Evolutionary conservation across 1,140 invertebrate genomes (phyloP).

Genomic region (Ruditapes philippinarum): DNA sequence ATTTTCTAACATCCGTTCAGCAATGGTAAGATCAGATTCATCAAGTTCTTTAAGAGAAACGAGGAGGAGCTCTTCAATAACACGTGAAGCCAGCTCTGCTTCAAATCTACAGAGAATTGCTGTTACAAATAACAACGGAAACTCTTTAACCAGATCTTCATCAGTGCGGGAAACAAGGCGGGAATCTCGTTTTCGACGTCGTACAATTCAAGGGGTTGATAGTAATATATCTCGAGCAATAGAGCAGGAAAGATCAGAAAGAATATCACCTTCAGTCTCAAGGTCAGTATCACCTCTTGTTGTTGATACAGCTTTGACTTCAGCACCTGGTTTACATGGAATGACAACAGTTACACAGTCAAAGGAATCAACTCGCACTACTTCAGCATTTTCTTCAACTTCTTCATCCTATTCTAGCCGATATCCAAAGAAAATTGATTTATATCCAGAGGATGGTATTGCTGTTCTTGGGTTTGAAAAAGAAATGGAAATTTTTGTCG

Average conservation of each 20-base stretch:
- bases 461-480: constrained; percentile 48
- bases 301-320: background rate
- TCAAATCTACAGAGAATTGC: constrained; percentile 39
- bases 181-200: constrained; percentile 32
- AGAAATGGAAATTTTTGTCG: constrained; percentile 47
- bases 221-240: constrained; percentile 32
- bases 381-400: background rate
- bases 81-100: constrained; percentile 11
- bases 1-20: constrained; percentile 20
- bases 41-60: background rate
- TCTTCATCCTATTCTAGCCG: background rate
- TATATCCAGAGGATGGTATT: constrained; percentile 42
- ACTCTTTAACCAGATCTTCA: constrained; percentile 10
- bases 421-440: constrained; percentile 1
- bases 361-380: background rate
- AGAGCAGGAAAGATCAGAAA: constrained; percentile 5
- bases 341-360: background rate
- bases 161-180: constrained; percentile 30
- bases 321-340: background rate
- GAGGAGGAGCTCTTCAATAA: background rate
- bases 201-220: constrained; percentile 62
- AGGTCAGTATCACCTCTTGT: background rate
- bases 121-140: background rate
- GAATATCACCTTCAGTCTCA: background rate
- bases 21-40: constrained; percentile 12